phyloP scores from a whole-genome alignment of 2,888 invertebrate species.

The Spilosoma lubricipeda region DNA sequence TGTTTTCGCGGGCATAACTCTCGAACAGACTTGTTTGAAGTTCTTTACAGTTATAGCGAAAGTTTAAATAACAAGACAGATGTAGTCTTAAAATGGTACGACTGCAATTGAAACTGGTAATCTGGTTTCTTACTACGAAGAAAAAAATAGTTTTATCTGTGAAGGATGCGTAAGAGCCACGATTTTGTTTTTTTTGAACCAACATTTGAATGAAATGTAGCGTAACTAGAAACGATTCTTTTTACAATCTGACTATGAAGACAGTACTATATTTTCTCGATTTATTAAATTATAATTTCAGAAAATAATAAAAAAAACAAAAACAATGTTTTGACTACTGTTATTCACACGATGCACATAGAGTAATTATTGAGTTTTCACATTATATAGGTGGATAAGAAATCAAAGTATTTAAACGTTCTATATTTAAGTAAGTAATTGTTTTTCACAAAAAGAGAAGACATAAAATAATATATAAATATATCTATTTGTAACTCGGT shows the following conservation, averaged over 20 bases:
- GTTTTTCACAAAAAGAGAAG: too few relatives aligned
- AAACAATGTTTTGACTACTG: neutral
- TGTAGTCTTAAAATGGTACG: neutral
- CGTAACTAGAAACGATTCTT: neutral
- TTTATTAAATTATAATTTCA: neutral
- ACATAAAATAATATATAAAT: too few relatives aligned
- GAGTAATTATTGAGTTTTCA: neutral
- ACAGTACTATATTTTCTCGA: neutral
- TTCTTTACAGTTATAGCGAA: slow-evolving; percentile 2
- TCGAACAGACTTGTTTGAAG: neutral
- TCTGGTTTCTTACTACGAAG: neutral
- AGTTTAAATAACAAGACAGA: neutral
- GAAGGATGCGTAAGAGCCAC: neutral
- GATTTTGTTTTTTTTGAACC: neutral
- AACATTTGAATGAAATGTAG: neutral
- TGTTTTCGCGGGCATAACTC: neutral
- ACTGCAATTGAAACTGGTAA: neutral
- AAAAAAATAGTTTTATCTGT: neutral
- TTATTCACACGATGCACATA: neutral
- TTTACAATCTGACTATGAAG: neutral
- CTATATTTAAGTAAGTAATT: too few relatives aligned
- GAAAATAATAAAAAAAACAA: too few relatives aligned
- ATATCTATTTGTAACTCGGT: too few relatives aligned
- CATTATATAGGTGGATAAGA: too few relatives aligned
- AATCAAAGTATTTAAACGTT: too few relatives aligned